Evolutionary conservation across 1,140 invertebrate species (phyloP).

Genomic region (Papilio glaucus): DNA sequence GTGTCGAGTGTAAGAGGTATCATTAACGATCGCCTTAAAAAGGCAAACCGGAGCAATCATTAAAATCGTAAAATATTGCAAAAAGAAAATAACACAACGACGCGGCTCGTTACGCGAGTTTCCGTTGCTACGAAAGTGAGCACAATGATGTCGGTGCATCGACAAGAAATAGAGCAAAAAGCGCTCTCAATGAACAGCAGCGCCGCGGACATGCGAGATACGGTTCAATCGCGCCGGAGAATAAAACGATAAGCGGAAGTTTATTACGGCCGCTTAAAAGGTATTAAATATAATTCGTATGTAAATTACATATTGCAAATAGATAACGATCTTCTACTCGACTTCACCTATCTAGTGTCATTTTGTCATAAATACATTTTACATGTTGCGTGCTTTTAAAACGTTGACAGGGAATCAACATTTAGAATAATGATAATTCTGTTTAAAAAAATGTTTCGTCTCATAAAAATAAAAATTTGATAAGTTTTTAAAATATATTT

Average conservation of each 20-base stretch:
- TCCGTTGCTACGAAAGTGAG: conserved; percentile 79
- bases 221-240: conserved; percentile 57
- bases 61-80: conserved; percentile 77
- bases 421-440: not conserved
- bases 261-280: conserved; percentile 60
- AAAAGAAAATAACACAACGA: conserved; percentile 72
- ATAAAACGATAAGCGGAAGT: conserved; percentile 64
- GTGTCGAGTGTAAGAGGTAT: conserved; percentile 77
- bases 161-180: conserved; percentile 75
- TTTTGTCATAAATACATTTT: conserved; percentile 24
- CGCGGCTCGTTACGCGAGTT: conserved; percentile 76
- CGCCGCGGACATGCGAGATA: conserved; percentile 56
- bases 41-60: conserved; percentile 79
- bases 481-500: not conserved
- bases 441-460: not conserved
- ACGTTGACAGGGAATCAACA: conserved; percentile 9
- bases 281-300: conserved; percentile 59
- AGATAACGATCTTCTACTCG: conserved; percentile 35
- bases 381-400: conserved; percentile 13
- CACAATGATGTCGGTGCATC: conserved; percentile 72
- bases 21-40: conserved; percentile 81
- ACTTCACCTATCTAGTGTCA: conserved; percentile 2
- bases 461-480: not conserved
- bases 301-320: conserved; percentile 53
- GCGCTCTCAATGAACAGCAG: conserved; percentile 65